Base-by-base conservation (phyloP, 2,113 vertebrate genomes). In the Telmatochromis sp. region DNA sequence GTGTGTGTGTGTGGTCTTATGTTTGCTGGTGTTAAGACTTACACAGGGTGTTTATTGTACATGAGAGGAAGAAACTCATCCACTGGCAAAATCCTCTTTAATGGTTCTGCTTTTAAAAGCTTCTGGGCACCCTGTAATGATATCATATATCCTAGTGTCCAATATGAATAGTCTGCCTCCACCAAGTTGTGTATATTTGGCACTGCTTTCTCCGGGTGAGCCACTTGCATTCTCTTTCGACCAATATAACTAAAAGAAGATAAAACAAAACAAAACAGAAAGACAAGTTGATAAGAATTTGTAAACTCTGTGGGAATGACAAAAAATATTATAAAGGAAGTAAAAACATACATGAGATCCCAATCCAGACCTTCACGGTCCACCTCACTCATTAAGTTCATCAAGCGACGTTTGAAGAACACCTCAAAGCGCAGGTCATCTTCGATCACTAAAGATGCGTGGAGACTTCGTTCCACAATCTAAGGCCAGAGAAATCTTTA, bases 41-140 rank as follows among this genome's bases (percentile, higher is more conserved):
- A 99, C 98, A 98, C 94, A 12, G 98, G 98, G 80, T 99, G 98
- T 83, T 98, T 98, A 89, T 98, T 95, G 84, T 96, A 99, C 98
- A 99, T 99, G 85, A 99, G 94, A 0, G 98, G 98, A 80, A 99
- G 97, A 88, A 98, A 99, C 87, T 99, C 98, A 0, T 99, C 98
- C 2, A 99, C 98, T 0, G 98, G 98, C 68, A 99, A 88, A 95
- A 99, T 96, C 91, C 91, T 98, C 85, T 92, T 91, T 4, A 99
- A 95, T 0, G 98, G 98, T 83, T 96, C 91, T 3, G 97, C 97
- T 0, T 95, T 96, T 81, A 99, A 90, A 75, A 99, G 97, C 92
- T 99, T 99, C 86, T 82, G 92, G 2, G 98, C 98, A 2, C 98
- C 98, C 78, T 97, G 96, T 31, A 98, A 93, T 2, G 98, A 98